These are phyloP conservation scores for Morone chrysops DNA, from an alignment of 2,113 vertebrate genomes.

Conservation along the genomic window DNA sequence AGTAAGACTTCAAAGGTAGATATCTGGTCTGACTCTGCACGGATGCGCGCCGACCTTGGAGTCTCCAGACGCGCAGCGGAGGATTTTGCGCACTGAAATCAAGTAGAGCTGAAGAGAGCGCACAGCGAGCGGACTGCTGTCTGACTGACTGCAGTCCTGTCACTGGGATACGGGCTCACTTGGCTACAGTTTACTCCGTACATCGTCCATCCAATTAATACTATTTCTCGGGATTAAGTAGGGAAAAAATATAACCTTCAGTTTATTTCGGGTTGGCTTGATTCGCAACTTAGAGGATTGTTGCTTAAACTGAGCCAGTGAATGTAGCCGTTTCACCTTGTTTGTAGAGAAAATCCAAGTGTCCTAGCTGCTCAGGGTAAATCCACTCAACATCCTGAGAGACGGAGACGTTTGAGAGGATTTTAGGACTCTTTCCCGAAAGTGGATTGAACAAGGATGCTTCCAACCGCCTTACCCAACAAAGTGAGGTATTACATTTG, in stretches of 20 bases:
- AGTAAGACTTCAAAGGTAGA: conserved; percentile 40
- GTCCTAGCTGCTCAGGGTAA: conserved; percentile 26
- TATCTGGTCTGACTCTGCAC: conserved; percentile 45
- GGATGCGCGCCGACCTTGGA: conserved; percentile 68
- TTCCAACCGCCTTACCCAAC: conserved; percentile 1
- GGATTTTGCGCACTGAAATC: conserved; percentile 71
- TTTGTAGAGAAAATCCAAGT: conserved; percentile 41
- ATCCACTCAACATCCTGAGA: conserved; percentile 41
- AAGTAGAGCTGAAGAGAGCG: conserved; percentile 55
- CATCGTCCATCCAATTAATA: not conserved
- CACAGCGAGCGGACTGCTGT: conserved; percentile 45
- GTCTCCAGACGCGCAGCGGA: conserved; percentile 67
- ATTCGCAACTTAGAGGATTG: conserved; percentile 54
- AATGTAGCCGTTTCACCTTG: conserved; percentile 22
- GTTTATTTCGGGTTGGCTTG: conserved; percentile 43
- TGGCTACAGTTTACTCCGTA: conserved; percentile 26
- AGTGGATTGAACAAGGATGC: conserved; percentile 68
- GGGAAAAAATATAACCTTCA: not conserved
- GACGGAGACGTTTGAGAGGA: conserved; percentile 40
- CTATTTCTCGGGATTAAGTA: conserved; percentile 21
- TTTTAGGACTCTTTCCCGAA: conserved; percentile 51
- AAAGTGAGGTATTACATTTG: conserved; percentile 60
- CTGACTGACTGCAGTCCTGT: conserved; percentile 49
- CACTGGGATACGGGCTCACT: conserved; percentile 49
- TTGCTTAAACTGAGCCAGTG: conserved; percentile 26